phyloP scores from a whole-genome alignment of 2,888 invertebrate species.

The Drosophila quinaria region DNA sequence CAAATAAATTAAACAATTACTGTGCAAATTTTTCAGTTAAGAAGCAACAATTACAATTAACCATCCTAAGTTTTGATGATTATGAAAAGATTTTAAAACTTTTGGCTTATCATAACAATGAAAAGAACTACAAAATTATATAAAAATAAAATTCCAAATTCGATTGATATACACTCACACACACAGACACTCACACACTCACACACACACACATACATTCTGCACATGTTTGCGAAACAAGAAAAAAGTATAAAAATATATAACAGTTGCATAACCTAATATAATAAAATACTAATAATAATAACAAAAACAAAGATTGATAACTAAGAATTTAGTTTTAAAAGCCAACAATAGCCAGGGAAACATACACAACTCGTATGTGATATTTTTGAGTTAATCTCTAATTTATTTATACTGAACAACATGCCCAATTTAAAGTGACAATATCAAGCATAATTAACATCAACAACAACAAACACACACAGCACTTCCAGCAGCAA shows the following conservation, averaged over 20 bases:
- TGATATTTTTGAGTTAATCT: constrained; percentile 84
- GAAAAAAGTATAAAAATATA: constrained; percentile 66
- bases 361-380: constrained; percentile 86
- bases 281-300: constrained; percentile 46
- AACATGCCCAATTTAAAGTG: constrained; percentile 61
- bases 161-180: constrained; percentile 82
- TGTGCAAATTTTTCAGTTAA: constrained; percentile 55
- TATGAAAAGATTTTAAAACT: constrained; percentile 59
- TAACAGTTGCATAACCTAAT: constrained; percentile 63
- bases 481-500: constrained; percentile 78
- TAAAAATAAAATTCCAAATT: constrained; percentile 72
- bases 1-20: constrained; percentile 52
- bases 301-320: constrained; percentile 51
- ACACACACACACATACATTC: constrained; percentile 29
- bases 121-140: constrained; percentile 31
- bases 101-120: constrained; percentile 72
- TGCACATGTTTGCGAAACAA: constrained; percentile 63
- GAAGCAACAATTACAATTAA: constrained; percentile 51
- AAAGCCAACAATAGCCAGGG: constrained; percentile 85
- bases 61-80: constrained; percentile 77
- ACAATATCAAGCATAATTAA: constrained; percentile 56
- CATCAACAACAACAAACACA: constrained; percentile 55
- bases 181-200: constrained; percentile 38
- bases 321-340: constrained; percentile 82
- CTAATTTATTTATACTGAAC: constrained; percentile 70